A percentile compares a stretch with the other conserved stretches of the same genome.
Conservation (phyloP, 2,113 vertebrate species). For the Salminus brasiliensis region DNA sequence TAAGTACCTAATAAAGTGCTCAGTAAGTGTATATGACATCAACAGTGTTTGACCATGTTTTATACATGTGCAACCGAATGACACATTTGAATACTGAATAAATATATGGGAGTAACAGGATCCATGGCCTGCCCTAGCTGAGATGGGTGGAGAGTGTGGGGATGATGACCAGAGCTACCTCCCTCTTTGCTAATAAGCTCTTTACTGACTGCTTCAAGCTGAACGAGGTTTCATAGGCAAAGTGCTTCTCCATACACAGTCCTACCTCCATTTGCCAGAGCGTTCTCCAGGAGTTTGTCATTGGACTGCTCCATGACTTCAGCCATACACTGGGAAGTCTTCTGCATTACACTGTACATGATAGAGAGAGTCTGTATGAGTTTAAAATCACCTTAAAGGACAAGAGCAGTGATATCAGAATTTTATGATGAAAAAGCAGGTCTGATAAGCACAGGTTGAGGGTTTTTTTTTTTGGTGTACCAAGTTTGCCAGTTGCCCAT, state of each 20-base stretch:
- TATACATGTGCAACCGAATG: background rate
- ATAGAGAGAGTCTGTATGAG: background rate
- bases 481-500: no score
- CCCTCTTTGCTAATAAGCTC: slow-evolving; percentile 57
- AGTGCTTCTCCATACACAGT: slow-evolving; percentile 25
- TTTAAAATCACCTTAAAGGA: background rate
- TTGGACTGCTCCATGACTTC: slow-evolving; percentile 89
- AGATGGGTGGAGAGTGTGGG: slow-evolving; percentile 25
- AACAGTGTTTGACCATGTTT: background rate
- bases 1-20: no score
- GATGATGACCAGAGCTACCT: slow-evolving; percentile 11
- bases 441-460: no score
- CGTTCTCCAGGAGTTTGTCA: slow-evolving; percentile 88
- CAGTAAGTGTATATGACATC: background rate
- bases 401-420: no score
- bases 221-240: background rate
- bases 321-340: slow-evolving; percentile 85
- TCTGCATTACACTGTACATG: slow-evolving; percentile 82
- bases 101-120: slow-evolving; percentile 11
- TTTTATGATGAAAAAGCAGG: no score
- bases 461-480: no score
- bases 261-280: slow-evolving; percentile 88
- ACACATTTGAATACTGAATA: background rate
- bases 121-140: background rate
- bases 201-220: slow-evolving; percentile 20